Base-by-base conservation (phyloP, 1,140 invertebrate genomes). In the Steinernema khuongi region DNA sequence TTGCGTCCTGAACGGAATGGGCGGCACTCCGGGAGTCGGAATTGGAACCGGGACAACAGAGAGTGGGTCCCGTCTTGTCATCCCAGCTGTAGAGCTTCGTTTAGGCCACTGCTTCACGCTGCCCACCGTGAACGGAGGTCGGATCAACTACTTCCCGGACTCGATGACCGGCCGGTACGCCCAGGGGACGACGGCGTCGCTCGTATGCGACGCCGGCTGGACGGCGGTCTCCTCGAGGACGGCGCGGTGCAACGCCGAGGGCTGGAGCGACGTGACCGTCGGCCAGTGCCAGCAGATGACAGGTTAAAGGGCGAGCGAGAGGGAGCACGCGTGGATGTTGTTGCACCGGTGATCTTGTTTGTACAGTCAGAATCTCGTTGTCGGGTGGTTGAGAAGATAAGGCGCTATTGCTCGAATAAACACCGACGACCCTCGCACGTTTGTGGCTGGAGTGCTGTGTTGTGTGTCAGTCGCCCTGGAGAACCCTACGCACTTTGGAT, bases 261-360 rank as follows among this genome's bases (percentile, higher is more conserved):
- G 50, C 22, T 60, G 50, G 50, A 60, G 50, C 50, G 26, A 7
- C 19, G 14, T 60, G 11, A n/a, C 26, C 50, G 7, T 60, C 22
- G 50, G 50, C 11, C 14, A 7, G 14, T 60, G 50, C 50, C 50
- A 60, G 50, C 50, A 11, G 50, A 7, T 14, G 50, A 17, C 50
- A 26, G 50, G 50, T 41, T 41, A 41, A 41, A 7, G 36, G n/a
- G n/a, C 14, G 2, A 22, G 14, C 14, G 14, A 60, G 19, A 4
- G 14, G 14, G 4, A 14, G 50, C 11, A 4, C 4, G 14, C 26
- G 50, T 17, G 50, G 4, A 22, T 26, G 50, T 14, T 22, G 50
- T 4, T n/a, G 7, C 50, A 60, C 50, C 50, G 50, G 7, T 60
- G 50, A 60, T 60, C 14, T 60, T 60, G 50, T 60, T 60, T 60